phyloP scores from a whole-genome alignment of 2,888 invertebrate species.

The Scaptomyza parva region DNA sequence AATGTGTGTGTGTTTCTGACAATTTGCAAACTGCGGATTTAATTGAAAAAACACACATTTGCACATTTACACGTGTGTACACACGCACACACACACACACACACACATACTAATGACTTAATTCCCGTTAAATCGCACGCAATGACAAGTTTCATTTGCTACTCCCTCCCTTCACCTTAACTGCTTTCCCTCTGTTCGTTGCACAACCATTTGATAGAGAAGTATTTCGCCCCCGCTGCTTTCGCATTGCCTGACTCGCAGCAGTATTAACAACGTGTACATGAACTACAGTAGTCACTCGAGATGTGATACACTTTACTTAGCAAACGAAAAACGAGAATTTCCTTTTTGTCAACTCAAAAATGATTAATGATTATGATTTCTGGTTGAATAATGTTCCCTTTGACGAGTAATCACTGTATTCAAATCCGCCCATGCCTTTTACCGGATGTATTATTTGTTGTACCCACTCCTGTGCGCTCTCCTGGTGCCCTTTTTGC shows the following conservation, averaged over 20 bases:
- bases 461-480: too few species aligned
- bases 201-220: constrained; percentile 14
- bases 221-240: constrained; percentile 22
- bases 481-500: constrained; percentile 14
- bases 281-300: constrained; percentile 3
- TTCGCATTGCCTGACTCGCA: constrained; percentile 27
- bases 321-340: too few species aligned
- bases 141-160: constrained; percentile 30
- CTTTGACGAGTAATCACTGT: background rate
- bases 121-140: constrained; percentile 71
- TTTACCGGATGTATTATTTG: constrained; percentile 63
- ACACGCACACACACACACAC: constrained; percentile 9
- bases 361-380: too few species aligned
- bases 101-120: constrained; percentile 65
- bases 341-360: too few species aligned
- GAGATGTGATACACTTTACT: background rate
- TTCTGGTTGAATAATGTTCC: too few species aligned
- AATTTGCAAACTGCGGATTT: constrained; percentile 76
- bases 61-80: background rate
- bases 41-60: constrained; percentile 61
- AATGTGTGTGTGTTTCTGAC: constrained; percentile 44
- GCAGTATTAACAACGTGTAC: constrained; percentile 26
- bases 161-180: background rate
- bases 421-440: constrained; percentile 14
- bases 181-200: background rate